These are phyloP conservation scores for Slavum lentiscoides DNA, from an alignment of 2,888 invertebrate genomes.

Conservation along the genomic window DNA sequence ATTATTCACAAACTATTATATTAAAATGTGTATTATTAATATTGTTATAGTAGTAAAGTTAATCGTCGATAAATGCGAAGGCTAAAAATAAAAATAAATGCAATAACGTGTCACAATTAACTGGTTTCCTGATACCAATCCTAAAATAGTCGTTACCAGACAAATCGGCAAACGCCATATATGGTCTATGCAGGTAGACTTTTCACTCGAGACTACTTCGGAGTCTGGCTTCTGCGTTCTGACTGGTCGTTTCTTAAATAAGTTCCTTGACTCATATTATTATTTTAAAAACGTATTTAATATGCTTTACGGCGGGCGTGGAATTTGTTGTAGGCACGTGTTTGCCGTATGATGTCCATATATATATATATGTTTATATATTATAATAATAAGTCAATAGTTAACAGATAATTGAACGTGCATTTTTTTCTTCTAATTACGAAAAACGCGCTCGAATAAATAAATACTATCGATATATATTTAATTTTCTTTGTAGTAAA, in stretches of 20 bases:
- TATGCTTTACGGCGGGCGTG: background rate
- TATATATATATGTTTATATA: background rate
- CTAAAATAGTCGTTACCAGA: constrained; percentile 46
- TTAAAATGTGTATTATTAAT: no score
- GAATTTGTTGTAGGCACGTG: background rate
- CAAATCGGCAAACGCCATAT: constrained; percentile 39
- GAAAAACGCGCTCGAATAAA: background rate
- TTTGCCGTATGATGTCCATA: background rate
- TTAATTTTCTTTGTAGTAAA: constrained; percentile 5
- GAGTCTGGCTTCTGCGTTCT: background rate
- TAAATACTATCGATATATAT: background rate
- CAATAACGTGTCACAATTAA: constrained; percentile 27
- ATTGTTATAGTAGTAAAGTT: no score
- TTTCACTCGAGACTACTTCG: constrained; percentile 19
- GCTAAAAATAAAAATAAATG: constrained; percentile 25
- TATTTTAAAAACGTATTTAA: constrained; percentile 26
- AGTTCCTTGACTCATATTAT: constrained; percentile 39
- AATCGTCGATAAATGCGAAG: background rate
- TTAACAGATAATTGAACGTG: no score
- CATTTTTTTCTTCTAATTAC: background rate
- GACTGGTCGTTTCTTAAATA: constrained; percentile 40
- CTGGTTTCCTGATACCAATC: constrained; percentile 40
- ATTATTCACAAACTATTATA: no score
- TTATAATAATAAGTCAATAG: background rate
- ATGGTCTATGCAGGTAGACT: constrained; percentile 35